A percentile compares a stretch with the other conserved stretches of the same genome.
Evolutionary conservation across 1,140 invertebrate genomes (phyloP).

Genomic region (Zaprionus capensis): DNA sequence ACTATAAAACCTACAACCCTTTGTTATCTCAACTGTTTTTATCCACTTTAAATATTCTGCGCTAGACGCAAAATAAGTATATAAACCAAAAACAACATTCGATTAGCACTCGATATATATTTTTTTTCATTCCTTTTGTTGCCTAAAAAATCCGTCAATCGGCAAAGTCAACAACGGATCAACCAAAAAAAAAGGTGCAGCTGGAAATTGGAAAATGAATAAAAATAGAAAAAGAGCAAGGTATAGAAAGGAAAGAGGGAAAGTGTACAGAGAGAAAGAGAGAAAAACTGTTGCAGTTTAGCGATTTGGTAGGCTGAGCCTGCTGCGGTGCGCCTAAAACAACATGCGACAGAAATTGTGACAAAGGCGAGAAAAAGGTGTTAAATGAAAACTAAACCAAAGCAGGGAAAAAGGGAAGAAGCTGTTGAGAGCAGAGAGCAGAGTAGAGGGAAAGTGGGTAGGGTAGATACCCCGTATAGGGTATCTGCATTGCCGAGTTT

Average conservation of each 20-base stretch:
- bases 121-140: background rate
- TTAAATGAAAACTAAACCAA: conserved; percentile 74
- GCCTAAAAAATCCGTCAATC: conserved; percentile 29
- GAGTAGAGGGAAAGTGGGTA: background rate
- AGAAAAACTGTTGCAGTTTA: conserved; percentile 38
- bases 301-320: conserved; percentile 10
- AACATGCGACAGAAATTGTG: conserved; percentile 61
- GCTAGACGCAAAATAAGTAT: background rate
- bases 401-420: background rate
- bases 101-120: background rate
- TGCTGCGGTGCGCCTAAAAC: conserved; percentile 73
- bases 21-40: background rate
- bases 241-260: conserved; percentile 6
- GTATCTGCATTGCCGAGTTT: conserved; percentile 44
- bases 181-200: conserved; percentile 46
- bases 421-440: background rate
- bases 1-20: background rate
- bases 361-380: conserved; percentile 67
- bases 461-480: conserved; percentile 18
- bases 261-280: background rate
- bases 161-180: conserved; percentile 65
- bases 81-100: conserved; percentile 6
- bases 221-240: conserved; percentile 22
- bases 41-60: conserved; percentile 1
- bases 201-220: conserved; percentile 34